Conservation (phyloP, 2,113 vertebrate species). For the Cyanoramphus novaezelandiae region DNA sequence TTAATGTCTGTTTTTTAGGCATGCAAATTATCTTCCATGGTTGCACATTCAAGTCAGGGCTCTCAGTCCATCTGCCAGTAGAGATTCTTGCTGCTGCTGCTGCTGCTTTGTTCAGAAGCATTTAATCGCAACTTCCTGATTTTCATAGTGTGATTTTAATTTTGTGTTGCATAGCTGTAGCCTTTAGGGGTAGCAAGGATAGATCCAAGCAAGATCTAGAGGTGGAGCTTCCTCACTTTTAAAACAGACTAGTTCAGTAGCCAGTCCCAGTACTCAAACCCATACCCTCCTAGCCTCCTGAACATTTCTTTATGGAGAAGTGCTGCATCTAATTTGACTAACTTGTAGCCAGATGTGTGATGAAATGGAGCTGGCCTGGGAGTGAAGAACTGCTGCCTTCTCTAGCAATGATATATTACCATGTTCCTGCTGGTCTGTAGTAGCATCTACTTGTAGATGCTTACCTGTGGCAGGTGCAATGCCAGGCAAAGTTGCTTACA, state of each 20-base stretch:
- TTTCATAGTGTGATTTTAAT: not conserved
- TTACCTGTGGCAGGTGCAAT: not conserved
- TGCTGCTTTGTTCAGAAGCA: not conserved
- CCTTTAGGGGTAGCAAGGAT: not conserved
- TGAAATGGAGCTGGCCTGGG: not conserved
- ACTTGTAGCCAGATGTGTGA: not conserved
- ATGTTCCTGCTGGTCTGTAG: not conserved
- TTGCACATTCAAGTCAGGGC: not conserved
- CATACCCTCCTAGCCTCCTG: not conserved
- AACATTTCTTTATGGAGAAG: not conserved
- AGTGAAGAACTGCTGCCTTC: not conserved
- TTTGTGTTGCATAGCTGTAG: not conserved
- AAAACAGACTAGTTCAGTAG: not conserved
- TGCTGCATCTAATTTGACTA: not conserved
- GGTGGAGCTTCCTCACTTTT: not conserved
- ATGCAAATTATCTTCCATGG: not conserved
- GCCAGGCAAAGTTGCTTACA: not conserved
- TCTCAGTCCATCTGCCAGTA: not conserved
- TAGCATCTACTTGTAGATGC: not conserved
- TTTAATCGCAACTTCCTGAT: not conserved
- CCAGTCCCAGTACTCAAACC: not conserved
- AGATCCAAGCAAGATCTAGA: not conserved
- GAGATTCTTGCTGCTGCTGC: not conserved
- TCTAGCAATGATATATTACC: not conserved
- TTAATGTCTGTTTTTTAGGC: not conserved